Evolutionary conservation across 1,140 invertebrate species (phyloP).

Genomic region (Drosophila equinoxialis): DNA sequence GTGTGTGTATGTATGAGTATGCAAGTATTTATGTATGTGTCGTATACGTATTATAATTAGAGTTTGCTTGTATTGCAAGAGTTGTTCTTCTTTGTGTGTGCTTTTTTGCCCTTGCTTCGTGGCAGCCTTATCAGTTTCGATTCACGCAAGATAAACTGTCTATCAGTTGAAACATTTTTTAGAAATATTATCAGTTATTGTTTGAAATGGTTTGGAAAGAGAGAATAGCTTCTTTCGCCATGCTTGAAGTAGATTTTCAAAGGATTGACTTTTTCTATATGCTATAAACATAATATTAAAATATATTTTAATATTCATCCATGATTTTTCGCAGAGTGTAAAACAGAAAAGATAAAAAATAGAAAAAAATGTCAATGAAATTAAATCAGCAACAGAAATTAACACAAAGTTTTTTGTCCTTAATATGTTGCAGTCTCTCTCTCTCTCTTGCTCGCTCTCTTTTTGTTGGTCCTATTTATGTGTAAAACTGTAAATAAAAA

Average conservation of each 20-base stretch:
- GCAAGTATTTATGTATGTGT: slow-evolving; percentile 14
- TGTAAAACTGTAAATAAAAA: not conserved
- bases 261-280: too few relatives aligned
- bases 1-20: slow-evolving; percentile 12
- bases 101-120: slow-evolving; percentile 39
- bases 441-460: not conserved
- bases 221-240: too few relatives aligned
- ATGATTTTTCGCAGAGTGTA: slow-evolving; percentile 9
- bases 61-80: slow-evolving; percentile 1
- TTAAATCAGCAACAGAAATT: slow-evolving; percentile 69
- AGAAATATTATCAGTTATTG: too few relatives aligned
- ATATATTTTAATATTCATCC: too few relatives aligned
- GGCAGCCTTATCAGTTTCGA: slow-evolving; percentile 37
- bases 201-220: too few relatives aligned
- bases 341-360: slow-evolving; percentile 15
- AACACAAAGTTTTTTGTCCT: slow-evolving; percentile 42
- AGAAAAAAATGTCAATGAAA: slow-evolving; percentile 41
- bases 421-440: not conserved
- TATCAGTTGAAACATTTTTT: too few relatives aligned
- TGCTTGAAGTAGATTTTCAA: too few relatives aligned
- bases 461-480: slow-evolving; percentile 51
- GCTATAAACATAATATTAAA: too few relatives aligned
- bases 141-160: slow-evolving; percentile 34
- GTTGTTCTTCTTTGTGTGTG: slow-evolving; percentile 18
- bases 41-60: slow-evolving; percentile 5